Conservation (phyloP, 2,113 vertebrate species). For the Butastur rufipennis region DNA sequence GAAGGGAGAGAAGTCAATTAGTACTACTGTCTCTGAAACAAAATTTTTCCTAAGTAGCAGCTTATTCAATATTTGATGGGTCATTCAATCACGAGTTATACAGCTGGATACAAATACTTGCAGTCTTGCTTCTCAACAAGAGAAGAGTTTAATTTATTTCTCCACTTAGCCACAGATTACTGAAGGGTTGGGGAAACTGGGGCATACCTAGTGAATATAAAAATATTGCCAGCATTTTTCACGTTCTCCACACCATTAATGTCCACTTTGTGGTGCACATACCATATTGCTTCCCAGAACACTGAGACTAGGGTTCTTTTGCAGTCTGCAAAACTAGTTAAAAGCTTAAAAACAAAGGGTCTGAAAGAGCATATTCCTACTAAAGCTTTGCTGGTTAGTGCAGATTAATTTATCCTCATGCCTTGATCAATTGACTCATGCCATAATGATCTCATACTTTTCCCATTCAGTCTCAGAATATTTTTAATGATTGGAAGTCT, state of each 20-base stretch:
- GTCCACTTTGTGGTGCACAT: neutral
- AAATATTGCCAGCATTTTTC: neutral
- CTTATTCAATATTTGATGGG: neutral
- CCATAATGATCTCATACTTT: neutral
- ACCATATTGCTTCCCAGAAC: neutral
- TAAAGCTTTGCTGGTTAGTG: neutral
- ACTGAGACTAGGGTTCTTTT: neutral
- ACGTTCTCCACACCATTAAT: neutral
- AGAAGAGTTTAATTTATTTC: neutral
- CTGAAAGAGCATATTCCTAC: neutral
- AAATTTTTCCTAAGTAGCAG: neutral
- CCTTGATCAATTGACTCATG: neutral
- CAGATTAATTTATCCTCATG: neutral
- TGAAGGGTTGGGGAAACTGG: neutral
- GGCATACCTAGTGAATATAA: neutral
- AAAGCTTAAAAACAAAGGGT: neutral
- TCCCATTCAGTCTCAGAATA: neutral
- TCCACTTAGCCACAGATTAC: neutral
- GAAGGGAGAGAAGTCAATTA: neutral
- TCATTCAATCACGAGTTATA: neutral
- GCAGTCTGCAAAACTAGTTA: neutral
- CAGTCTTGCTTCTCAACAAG: neutral
- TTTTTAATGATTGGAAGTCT: neutral
- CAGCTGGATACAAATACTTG: neutral
- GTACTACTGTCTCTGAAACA: neutral